These are phyloP conservation scores for Mormoops blainvillei DNA, from an alignment of 2,113 vertebrate genomes.

Conservation along the genomic window DNA sequence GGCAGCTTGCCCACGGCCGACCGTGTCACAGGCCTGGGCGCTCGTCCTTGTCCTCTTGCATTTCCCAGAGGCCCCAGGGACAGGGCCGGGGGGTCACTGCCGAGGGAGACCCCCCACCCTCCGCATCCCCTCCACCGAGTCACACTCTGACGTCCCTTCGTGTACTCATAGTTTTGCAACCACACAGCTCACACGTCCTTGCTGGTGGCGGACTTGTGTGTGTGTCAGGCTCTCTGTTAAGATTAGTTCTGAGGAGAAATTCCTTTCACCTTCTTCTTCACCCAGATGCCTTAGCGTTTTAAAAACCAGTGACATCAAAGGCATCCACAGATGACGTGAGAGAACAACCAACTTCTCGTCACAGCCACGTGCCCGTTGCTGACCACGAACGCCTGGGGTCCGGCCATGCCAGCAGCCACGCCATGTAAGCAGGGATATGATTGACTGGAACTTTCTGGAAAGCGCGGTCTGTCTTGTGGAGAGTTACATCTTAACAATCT, in stretches of 20 bases:
- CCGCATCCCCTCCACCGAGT: too few relatives aligned
- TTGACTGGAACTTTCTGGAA: not conserved
- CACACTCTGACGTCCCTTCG: not conserved
- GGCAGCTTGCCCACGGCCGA: not conserved
- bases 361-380: fast-evolving
- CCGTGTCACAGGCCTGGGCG: not conserved
- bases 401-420: fast-evolving
- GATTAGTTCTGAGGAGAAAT: not conserved
- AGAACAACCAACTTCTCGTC: too few relatives aligned
- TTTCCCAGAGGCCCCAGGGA: not conserved
- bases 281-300: not conserved
- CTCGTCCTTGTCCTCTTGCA: not conserved
- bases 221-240: too few relatives aligned
- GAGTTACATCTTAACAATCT: fast-evolving
- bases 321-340: not conserved
- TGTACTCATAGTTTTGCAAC: not conserved
- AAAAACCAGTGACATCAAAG: not conserved
- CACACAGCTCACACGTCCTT: not conserved
- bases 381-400: fast-evolving
- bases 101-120: not conserved
- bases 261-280: not conserved
- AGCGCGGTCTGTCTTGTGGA: fast-evolving
- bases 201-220: too few relatives aligned
- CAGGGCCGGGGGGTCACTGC: not conserved
- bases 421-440: fast-evolving